phyloP scores from a whole-genome alignment of 30 jellyfish, hydroid and myxozoan species.

The Clytia hemisphaerica region DNA sequence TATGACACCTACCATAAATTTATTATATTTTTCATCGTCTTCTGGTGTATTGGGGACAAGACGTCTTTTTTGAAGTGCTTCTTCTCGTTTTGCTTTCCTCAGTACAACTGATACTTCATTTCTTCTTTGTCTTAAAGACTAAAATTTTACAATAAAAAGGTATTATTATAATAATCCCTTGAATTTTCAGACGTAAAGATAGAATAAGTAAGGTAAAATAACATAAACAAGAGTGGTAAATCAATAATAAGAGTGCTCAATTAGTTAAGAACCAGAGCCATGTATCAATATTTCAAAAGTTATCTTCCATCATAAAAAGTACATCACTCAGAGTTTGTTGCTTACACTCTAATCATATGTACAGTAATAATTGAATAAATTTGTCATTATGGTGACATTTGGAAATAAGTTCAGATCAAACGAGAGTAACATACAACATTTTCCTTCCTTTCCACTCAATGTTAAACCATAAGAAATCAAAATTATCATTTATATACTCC shows the following conservation, averaged over 20 bases:
- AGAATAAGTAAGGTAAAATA: too few relatives aligned
- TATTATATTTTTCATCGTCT: constrained; percentile 90
- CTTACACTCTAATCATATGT: too few relatives aligned
- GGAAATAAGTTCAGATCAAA: too few relatives aligned
- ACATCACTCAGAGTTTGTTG: too few relatives aligned
- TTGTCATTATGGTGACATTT: too few relatives aligned
- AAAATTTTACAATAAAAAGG: background rate
- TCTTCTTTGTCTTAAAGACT: constrained; percentile 96
- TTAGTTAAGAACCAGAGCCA: too few relatives aligned
- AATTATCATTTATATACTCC: too few relatives aligned
- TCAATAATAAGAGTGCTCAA: background rate
- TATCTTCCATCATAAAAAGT: background rate
- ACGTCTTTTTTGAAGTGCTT: constrained; percentile 82
- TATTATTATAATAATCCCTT: background rate
- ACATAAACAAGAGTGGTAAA: background rate
- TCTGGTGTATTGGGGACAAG: constrained; percentile 73
- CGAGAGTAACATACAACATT: too few relatives aligned
- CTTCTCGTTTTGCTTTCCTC: constrained; percentile 95
- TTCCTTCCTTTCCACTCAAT: too few relatives aligned
- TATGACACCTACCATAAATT: constrained; percentile 53
- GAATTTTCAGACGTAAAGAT: background rate
- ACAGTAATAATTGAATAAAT: too few relatives aligned
- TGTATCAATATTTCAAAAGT: too few relatives aligned
- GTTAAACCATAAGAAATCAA: too few relatives aligned
- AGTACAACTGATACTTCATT: constrained; percentile 96